Percentiles rank a stretch among this genome's conserved stretches.
Evolutionary conservation across 2,113 vertebrate species (phyloP).

Genomic region (Sinocyclocheilus anophthalmus): DNA sequence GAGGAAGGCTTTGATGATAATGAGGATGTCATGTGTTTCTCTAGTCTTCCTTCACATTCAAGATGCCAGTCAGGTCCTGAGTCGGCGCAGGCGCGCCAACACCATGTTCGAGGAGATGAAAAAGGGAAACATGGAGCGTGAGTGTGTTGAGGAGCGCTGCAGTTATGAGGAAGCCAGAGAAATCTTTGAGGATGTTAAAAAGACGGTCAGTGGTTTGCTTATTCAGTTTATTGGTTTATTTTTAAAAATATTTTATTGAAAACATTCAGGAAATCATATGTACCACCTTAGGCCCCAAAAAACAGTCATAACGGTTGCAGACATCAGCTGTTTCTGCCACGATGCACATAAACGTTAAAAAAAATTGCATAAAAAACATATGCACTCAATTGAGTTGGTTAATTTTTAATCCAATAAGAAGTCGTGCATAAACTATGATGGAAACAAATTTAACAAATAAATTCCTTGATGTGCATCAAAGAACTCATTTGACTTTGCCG

Average conservation of each 20-base stretch:
- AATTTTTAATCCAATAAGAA: too few relatives aligned
- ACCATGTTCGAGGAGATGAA: constrained; percentile 79
- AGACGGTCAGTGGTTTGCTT: constrained; percentile 70
- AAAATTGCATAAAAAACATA: too few relatives aligned
- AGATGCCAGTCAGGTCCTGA: constrained; percentile 78
- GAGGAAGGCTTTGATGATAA: neutral
- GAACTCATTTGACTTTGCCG: too few relatives aligned
- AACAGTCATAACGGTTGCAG: neutral
- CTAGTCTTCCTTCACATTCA: constrained; percentile 82
- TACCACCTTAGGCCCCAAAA: neutral
- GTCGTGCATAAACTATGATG: too few relatives aligned
- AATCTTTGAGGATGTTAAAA: constrained; percentile 82
- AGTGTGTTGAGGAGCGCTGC: constrained; percentile 88
- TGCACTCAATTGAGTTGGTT: too few relatives aligned
- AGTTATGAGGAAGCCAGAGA: constrained; percentile 87
- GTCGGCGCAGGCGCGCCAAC: constrained; percentile 82
- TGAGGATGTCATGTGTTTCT: neutral
- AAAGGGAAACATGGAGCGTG: constrained; percentile 86
- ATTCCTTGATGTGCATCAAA: too few relatives aligned
- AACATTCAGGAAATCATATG: neutral
- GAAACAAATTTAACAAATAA: too few relatives aligned
- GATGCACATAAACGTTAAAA: too few relatives aligned
- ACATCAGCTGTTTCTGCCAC: neutral
- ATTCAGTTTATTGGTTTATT: neutral
- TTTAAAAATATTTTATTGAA: neutral